A percentile compares a stretch with the other conserved stretches of the same genome.
Conservation (phyloP, 2,797 vertebrate species). For the Erethizon dorsatum region DNA sequence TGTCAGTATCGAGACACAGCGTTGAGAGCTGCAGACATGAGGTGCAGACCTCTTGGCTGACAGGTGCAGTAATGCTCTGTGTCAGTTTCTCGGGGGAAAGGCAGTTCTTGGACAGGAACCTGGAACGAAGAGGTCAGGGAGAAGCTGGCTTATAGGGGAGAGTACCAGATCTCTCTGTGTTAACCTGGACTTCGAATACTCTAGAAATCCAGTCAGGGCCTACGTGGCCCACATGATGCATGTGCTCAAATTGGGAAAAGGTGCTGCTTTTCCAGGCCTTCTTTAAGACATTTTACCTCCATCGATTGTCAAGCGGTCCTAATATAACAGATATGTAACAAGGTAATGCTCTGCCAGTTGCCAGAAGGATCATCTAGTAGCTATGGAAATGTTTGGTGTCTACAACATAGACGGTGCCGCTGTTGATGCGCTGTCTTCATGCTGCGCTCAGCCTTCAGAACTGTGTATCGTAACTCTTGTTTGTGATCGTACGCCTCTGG, state of each 20-base stretch:
- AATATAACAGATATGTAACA: conserved; percentile 21
- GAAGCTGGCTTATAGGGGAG: not conserved
- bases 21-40: conserved; percentile 1
- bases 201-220: not conserved
- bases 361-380: conserved; percentile 10
- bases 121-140: not conserved
- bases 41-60: not conserved
- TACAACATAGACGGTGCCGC: not conserved
- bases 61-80: not conserved
- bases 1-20: not conserved
- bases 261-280: not conserved
- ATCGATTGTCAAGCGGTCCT: not conserved
- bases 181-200: not conserved
- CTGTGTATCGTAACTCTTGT: not conserved
- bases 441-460: too few relatives aligned
- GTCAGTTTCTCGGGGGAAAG: not conserved
- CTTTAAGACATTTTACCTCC: not conserved
- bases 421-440: not conserved
- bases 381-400: not conserved
- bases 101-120: not conserved
- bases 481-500: not conserved
- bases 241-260: not conserved
- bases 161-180: not conserved
- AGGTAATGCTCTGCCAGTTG: not conserved
- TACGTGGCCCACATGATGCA: not conserved